Evolutionary conservation across 2,888 invertebrate genomes (phyloP).

Genomic region (Drosophila subsilvestris): DNA sequence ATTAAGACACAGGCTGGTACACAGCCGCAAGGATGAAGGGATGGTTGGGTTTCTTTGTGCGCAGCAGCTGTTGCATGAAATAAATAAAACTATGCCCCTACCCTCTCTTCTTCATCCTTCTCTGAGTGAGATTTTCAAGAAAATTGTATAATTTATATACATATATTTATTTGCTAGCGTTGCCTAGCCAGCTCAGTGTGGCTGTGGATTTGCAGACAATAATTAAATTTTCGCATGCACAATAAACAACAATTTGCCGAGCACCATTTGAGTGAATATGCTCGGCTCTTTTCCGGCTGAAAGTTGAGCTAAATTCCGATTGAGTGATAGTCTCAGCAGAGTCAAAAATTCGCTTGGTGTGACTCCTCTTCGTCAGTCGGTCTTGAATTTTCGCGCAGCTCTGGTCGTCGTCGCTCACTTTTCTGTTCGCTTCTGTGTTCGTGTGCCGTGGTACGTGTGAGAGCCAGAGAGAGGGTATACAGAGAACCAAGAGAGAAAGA

Average conservation of each 20-base stretch:
- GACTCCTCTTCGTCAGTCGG: slow-evolving; percentile 62
- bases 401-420: slow-evolving; percentile 53
- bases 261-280: slow-evolving; percentile 55
- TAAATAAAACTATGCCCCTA: neutral
- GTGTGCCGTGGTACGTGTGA: slow-evolving; percentile 23
- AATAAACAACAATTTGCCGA: slow-evolving; percentile 26
- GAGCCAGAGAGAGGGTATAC: slow-evolving; percentile 12
- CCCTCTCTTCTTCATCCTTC: neutral
- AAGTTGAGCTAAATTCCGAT: slow-evolving; percentile 51
- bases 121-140: slow-evolving; percentile 38
- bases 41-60: slow-evolving; percentile 47
- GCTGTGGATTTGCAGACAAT: slow-evolving; percentile 26
- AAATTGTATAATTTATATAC: slow-evolving; percentile 28
- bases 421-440: slow-evolving; percentile 18
- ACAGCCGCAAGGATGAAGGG: slow-evolving; percentile 14
- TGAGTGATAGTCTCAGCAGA: slow-evolving; percentile 22
- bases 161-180: neutral
- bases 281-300: slow-evolving; percentile 32
- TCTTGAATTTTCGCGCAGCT: slow-evolving; percentile 72
- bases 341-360: slow-evolving; percentile 37
- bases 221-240: slow-evolving; percentile 46
- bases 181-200: neutral
- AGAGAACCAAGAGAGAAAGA: slow-evolving; percentile 1
- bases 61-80: slow-evolving; percentile 69
- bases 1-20: slow-evolving; percentile 43